phyloP scores from a whole-genome alignment of 2,888 invertebrate genomes.

The Lamellibrachia satsuma region DNA sequence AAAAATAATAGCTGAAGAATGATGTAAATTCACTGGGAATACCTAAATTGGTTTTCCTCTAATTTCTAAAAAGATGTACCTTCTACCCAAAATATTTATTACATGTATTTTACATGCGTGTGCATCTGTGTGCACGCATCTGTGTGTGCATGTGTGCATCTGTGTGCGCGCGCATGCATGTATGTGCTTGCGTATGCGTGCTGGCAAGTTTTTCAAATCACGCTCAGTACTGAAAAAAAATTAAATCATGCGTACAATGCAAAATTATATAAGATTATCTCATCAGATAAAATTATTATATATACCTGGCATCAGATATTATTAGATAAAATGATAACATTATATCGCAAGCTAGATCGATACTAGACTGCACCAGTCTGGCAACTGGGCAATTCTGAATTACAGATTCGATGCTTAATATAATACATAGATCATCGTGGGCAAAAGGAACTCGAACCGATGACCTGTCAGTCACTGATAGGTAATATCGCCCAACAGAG shows the following conservation, averaged over 20 bases:
- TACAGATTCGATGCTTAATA: not conserved
- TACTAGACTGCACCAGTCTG: not conserved
- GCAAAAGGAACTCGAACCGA: not conserved
- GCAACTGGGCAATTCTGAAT: not conserved
- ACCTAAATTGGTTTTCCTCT: not conserved
- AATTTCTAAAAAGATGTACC: not conserved
- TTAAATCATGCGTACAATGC: not conserved
- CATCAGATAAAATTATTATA: slow-evolving; percentile 8
- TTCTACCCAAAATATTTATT: not conserved
- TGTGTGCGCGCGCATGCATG: too few relatives aligned
- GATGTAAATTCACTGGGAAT: not conserved
- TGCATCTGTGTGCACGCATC: too few relatives aligned
- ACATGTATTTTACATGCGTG: not conserved
- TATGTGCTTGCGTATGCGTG: not conserved
- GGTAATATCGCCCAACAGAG: slow-evolving; percentile 17
- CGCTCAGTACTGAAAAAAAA: not conserved
- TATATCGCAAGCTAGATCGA: not conserved
- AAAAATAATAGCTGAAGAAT: not conserved
- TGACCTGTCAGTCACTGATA: not conserved
- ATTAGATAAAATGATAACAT: not conserved
- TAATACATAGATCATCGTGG: not conserved
- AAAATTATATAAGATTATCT: not conserved
- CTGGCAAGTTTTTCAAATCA: not conserved
- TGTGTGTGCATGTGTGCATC: too few relatives aligned
- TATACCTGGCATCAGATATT: not conserved